Conservation (phyloP, 2,797 vertebrate species). For the Melanotaenia maccullochi region DNA sequence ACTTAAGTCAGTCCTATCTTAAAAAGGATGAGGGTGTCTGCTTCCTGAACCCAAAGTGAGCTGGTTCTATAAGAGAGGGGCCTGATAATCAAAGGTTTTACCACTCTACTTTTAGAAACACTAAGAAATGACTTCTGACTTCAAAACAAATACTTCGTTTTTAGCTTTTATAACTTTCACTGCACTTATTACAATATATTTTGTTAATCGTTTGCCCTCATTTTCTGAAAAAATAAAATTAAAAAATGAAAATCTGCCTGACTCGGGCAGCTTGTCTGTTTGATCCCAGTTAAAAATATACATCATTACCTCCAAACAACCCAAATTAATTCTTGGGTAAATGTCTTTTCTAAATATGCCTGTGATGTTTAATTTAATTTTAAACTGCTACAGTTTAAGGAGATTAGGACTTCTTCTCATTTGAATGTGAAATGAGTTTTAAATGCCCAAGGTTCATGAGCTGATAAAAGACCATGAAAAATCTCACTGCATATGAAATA, state of each 20-base stretch:
- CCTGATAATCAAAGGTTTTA: no score
- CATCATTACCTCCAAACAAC: not conserved
- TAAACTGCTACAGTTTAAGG: not conserved
- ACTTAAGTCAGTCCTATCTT: no score
- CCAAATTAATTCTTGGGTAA: not conserved
- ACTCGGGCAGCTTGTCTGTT: not conserved
- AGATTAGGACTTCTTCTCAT: not conserved
- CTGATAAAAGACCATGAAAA: conserved; percentile 16
- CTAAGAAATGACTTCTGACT: no score
- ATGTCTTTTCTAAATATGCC: not conserved
- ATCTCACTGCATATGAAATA: conserved; percentile 8
- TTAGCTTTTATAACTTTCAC: no score
- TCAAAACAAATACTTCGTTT: no score
- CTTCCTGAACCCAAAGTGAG: no score
- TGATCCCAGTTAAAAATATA: not conserved
- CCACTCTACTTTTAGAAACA: no score
- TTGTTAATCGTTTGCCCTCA: not conserved
- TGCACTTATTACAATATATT: not conserved
- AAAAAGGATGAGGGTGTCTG: no score
- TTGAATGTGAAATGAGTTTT: conserved; percentile 14
- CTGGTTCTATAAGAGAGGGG: no score
- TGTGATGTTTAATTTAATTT: not conserved
- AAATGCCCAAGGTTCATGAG: conserved; percentile 25
- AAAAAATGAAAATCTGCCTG: not conserved
- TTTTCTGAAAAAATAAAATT: not conserved